A percentile compares a stretch with the other conserved stretches of the same genome.
phyloP scores from a whole-genome alignment of 2,113 vertebrate genomes.

The Uria lomvia region DNA sequence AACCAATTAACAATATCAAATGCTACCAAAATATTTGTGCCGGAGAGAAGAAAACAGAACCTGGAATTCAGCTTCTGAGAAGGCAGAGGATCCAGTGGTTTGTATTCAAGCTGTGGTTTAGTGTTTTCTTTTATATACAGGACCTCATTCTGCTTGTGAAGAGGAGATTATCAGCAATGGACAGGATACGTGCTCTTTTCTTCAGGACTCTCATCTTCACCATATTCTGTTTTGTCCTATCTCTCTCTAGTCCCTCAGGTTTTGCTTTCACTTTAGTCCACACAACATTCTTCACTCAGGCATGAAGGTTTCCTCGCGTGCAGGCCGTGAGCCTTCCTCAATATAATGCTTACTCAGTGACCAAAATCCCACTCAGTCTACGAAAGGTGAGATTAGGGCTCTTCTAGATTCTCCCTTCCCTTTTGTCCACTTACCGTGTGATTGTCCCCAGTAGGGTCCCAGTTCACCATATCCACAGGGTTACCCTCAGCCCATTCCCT shows the following conservation, averaged over 20 bases:
- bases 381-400: not conserved
- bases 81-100: not conserved
- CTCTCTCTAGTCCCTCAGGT: not conserved
- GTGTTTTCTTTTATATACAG: not conserved
- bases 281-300: not conserved
- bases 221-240: not conserved
- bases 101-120: not conserved
- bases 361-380: not conserved
- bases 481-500: not conserved
- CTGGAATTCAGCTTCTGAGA: not conserved
- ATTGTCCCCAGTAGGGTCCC: not conserved
- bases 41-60: not conserved
- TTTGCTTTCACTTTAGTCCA: not conserved
- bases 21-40: not conserved
- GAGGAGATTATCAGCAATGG: not conserved
- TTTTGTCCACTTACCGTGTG: fast-evolving
- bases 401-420: not conserved
- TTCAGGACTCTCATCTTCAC: not conserved
- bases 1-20: not conserved
- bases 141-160: not conserved
- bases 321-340: not conserved
- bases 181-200: not conserved
- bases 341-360: not conserved
- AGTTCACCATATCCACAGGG: not conserved
- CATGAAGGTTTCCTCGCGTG: not conserved